phyloP scores from a whole-genome alignment of 1,140 invertebrate species.

The Aphelenchoides avenae region DNA sequence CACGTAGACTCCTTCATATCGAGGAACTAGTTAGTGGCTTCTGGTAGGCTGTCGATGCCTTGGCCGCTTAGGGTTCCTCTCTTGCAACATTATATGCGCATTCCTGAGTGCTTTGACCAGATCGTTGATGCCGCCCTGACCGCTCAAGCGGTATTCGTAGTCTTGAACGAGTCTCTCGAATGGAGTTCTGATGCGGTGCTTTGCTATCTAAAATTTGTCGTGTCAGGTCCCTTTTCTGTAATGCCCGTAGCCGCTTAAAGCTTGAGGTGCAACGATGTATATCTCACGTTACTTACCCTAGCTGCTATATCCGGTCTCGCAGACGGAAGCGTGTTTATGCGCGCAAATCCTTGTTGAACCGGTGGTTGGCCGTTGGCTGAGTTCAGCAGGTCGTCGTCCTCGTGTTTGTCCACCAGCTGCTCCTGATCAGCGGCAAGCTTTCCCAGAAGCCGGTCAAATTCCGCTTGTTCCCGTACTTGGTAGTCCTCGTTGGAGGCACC shows the following conservation, averaged over 20 bases:
- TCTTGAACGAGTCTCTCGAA: conserved; percentile 46
- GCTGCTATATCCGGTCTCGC: neutral
- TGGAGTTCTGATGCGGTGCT: conserved; percentile 40
- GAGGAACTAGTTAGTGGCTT: no score
- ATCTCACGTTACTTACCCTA: neutral
- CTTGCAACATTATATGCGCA: conserved; percentile 47
- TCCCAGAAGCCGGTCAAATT: conserved; percentile 25
- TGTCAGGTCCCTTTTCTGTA: no score
- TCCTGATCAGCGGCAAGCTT: conserved; percentile 4
- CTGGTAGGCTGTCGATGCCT: no score
- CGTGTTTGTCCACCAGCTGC: conserved; percentile 15
- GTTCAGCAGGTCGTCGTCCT: conserved; percentile 23
- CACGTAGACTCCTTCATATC: no score
- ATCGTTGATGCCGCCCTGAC: conserved; percentile 44
- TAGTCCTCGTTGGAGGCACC: conserved; percentile 60
- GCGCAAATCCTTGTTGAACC: neutral
- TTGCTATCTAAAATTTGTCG: no score
- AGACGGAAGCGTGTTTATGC: neutral
- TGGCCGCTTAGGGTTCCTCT: no score
- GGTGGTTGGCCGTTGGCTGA: neutral
- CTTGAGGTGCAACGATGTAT: neutral
- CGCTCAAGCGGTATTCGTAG: conserved; percentile 35
- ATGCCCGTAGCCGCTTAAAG: conserved; percentile 31
- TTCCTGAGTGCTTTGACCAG: conserved; percentile 45
- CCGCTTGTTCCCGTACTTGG: conserved; percentile 29